Evolutionary conservation across 2,888 invertebrate genomes (phyloP).

Genomic region (Osmoderma eremita): DNA sequence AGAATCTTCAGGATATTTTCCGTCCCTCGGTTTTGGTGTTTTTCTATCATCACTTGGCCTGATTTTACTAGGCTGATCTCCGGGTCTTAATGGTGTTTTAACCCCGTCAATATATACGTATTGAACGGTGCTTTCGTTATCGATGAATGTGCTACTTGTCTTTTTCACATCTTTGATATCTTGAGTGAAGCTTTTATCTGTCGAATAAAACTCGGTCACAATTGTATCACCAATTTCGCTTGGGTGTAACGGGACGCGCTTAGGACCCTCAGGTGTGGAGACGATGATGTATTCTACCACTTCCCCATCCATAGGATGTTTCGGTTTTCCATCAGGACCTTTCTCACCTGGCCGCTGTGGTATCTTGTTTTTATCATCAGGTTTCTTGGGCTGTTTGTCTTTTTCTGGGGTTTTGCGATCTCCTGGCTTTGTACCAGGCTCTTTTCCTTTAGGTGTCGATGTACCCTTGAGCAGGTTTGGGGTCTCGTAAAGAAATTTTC

Average conservation of each 20-base stretch:
- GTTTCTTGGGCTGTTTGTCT: slow-evolving; percentile 22
- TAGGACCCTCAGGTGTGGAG: slow-evolving; percentile 34
- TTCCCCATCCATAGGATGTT: slow-evolving; percentile 8
- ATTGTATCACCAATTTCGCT: slow-evolving; percentile 21
- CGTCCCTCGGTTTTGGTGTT: slow-evolving; percentile 10
- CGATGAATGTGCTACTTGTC: slow-evolving; percentile 3
- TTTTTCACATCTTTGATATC: neutral
- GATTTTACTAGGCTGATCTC: too few relatives aligned
- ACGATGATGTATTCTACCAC: slow-evolving; percentile 24
- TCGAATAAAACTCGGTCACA: slow-evolving; percentile 34
- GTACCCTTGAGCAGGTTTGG: slow-evolving; percentile 46
- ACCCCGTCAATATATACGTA: slow-evolving; percentile 25
- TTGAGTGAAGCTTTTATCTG: slow-evolving; percentile 15
- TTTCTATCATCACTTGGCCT: neutral
- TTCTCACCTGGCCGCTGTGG: slow-evolving; percentile 29
- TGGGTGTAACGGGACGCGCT: slow-evolving; percentile 7
- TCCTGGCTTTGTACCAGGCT: neutral
- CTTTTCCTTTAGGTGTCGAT: slow-evolving; percentile 21
- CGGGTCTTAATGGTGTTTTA: slow-evolving; percentile 11
- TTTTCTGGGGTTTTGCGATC: slow-evolving; percentile 30
- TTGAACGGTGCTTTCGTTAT: slow-evolving; percentile 10
- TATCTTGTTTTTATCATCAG: slow-evolving; percentile 22
- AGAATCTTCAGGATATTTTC: slow-evolving; percentile 21
- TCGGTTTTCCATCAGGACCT: slow-evolving; percentile 22
- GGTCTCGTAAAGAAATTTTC: slow-evolving; percentile 59